These are phyloP conservation scores for Caenorhabditis sulstoni DNA, from an alignment of 2,888 invertebrate species.

Conservation along the genomic window DNA sequence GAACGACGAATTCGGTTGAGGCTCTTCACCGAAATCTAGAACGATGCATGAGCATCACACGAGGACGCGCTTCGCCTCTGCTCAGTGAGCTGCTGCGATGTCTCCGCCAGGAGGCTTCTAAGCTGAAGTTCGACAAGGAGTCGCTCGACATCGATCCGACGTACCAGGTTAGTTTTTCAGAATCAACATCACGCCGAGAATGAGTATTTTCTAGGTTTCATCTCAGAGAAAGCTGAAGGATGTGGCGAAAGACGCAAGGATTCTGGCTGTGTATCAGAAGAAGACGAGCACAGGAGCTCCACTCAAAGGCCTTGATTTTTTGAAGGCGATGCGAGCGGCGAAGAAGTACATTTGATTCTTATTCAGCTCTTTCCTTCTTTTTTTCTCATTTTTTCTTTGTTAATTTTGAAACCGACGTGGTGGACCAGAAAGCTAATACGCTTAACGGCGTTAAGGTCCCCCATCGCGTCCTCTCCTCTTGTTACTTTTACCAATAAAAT, in stretches of 20 bases:
- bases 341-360: not conserved
- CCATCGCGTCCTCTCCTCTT: no score
- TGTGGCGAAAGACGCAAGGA: not conserved
- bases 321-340: not conserved
- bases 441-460: no score
- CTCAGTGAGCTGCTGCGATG: not conserved
- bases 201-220: not conserved
- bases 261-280: not conserved
- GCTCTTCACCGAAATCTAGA: not conserved
- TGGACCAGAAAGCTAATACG: no score
- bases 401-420: no score
- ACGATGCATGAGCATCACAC: not conserved
- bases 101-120: not conserved
- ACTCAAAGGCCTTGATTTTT: not conserved
- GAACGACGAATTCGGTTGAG: not conserved
- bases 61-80: not conserved
- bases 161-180: not conserved
- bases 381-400: no score
- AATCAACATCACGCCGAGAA: not conserved
- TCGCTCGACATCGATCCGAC: not conserved
- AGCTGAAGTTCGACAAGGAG: slow-evolving; percentile 2
- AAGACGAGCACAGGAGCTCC: not conserved
- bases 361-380: no score
- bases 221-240: not conserved
- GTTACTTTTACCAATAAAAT: no score